These are phyloP conservation scores for Saccostrea glomerata DNA, from an alignment of 1,140 invertebrate species.

Conservation along the genomic window DNA sequence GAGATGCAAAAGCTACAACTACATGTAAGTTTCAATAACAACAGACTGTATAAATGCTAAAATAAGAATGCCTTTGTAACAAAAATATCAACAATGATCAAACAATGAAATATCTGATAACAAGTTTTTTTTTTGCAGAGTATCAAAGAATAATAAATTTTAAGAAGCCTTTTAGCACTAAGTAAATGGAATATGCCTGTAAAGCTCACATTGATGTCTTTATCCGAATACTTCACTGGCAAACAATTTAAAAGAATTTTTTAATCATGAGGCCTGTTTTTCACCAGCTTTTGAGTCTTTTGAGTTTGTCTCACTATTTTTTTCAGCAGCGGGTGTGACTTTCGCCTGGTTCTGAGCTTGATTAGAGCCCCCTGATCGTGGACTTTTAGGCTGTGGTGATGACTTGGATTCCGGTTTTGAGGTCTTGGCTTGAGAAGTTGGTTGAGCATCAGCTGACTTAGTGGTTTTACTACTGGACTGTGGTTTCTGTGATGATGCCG, in stretches of 20 bases:
- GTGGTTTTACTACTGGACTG: conserved; percentile 19
- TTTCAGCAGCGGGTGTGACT: not conserved
- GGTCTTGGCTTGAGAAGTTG: conserved; percentile 19
- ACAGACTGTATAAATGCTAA: conserved; percentile 32
- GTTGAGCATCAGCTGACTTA: conserved; percentile 21
- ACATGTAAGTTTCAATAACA: not conserved
- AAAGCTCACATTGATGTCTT: not conserved
- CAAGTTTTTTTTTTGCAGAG: conserved; percentile 16
- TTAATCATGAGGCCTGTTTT: conserved; percentile 9
- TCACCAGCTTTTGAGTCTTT: not conserved
- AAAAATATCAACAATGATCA: conserved; percentile 33
- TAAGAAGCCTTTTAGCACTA: not conserved
- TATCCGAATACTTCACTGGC: not conserved
- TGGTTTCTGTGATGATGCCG: not conserved
- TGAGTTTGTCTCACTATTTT: not conserved
- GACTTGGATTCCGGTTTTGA: conserved; percentile 22
- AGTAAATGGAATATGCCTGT: conserved; percentile 3
- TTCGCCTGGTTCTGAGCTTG: not conserved
- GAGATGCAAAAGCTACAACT: conserved; percentile 19
- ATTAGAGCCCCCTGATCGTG: not conserved
- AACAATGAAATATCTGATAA: conserved; percentile 5
- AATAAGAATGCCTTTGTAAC: conserved; percentile 27
- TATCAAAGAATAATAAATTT: conserved; percentile 8
- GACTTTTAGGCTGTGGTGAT: not conserved
- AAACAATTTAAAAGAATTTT: not conserved